Evolutionary conservation across 2,888 invertebrate genomes (phyloP).

Genomic region (Salticus scenicus): DNA sequence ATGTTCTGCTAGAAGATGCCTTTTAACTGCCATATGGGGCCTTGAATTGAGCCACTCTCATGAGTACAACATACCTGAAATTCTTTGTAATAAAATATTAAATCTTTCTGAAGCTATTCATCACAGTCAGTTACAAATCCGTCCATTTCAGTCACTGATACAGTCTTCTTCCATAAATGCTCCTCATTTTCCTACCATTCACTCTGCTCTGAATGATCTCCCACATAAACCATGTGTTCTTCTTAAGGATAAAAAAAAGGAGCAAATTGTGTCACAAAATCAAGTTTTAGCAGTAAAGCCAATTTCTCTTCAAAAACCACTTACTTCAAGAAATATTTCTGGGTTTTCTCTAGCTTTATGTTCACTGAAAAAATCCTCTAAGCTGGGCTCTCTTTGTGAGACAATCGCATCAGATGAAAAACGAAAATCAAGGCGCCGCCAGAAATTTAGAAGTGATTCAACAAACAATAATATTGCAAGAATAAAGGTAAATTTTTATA

Average conservation of each 20-base stretch:
- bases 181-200: slow-evolving; percentile 68
- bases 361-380: slow-evolving; percentile 37
- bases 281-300: slow-evolving; percentile 54
- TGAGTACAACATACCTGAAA: slow-evolving; percentile 34
- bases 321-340: slow-evolving; percentile 29
- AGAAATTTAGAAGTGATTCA: slow-evolving; percentile 59
- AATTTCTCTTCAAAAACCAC: slow-evolving; percentile 35
- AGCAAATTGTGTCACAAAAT: slow-evolving; percentile 32
- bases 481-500: slow-evolving; percentile 46
- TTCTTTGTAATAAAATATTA: slow-evolving; percentile 49
- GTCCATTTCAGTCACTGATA: slow-evolving; percentile 63
- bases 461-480: slow-evolving; percentile 36
- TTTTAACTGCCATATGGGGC: slow-evolving; percentile 62
- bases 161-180: slow-evolving; percentile 40
- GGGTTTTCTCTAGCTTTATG: slow-evolving; percentile 49
- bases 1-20: slow-evolving; percentile 25
- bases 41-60: slow-evolving; percentile 31
- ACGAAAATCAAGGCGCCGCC: slow-evolving; percentile 47
- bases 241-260: slow-evolving; percentile 37
- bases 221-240: slow-evolving; percentile 66
- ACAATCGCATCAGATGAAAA: slow-evolving; percentile 42
- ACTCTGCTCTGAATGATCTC: slow-evolving; percentile 65
- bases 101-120: slow-evolving; percentile 63
- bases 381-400: slow-evolving; percentile 4
- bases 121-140: slow-evolving; percentile 55